phyloP scores from a whole-genome alignment of 2,113 vertebrate genomes.

The Pseudopodoces humilis region DNA sequence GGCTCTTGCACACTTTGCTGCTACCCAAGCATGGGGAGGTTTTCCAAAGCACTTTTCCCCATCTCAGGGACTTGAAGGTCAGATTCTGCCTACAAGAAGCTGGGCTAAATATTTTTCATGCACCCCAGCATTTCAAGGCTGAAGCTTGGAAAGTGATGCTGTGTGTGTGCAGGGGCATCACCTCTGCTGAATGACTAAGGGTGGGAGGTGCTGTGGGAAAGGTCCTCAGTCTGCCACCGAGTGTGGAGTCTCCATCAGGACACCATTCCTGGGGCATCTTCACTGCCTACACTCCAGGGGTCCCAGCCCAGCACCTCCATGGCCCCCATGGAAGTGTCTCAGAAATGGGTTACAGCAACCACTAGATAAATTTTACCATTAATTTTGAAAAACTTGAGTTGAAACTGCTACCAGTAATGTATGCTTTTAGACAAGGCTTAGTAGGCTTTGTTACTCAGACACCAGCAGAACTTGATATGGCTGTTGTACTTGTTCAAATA shows the following conservation, averaged over 20 bases:
- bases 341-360: not conserved
- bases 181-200: not conserved
- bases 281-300: not conserved
- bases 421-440: conserved; percentile 35
- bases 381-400: conserved; percentile 25
- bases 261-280: not conserved
- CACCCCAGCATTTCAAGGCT: not conserved
- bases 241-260: not conserved
- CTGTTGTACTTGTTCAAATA: conserved; percentile 2
- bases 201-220: not conserved
- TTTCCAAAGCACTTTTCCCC: not conserved
- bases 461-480: not conserved
- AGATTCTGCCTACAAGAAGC: not conserved
- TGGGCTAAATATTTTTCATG: not conserved
- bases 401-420: conserved; percentile 1
- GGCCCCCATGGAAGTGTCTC: not conserved
- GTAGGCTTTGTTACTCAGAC: conserved; percentile 29
- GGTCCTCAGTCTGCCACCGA: not conserved
- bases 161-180: not conserved
- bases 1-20: not conserved
- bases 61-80: not conserved
- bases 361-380: not conserved
- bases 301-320: not conserved
- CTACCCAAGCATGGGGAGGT: fast-evolving
- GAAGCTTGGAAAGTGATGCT: not conserved